These are phyloP conservation scores for Tridacna crocea DNA, from an alignment of 2,888 invertebrate genomes.

Conservation along the genomic window DNA sequence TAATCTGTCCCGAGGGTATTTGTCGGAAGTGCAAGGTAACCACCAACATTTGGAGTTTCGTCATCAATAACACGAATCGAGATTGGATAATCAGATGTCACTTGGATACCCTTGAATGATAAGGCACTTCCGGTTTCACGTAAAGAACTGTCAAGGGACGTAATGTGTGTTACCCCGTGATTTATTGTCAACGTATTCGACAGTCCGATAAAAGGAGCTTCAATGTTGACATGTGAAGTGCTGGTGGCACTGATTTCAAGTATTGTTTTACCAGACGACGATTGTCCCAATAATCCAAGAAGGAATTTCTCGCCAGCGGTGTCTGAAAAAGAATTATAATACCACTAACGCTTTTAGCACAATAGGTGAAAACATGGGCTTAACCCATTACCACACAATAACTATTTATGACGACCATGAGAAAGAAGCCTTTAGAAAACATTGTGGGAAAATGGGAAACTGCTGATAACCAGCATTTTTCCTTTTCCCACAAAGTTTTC, in stretches of 20 bases:
- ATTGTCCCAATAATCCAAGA: conserved; percentile 36
- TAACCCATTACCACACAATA: too few species aligned
- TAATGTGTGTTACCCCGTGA: conserved; percentile 29
- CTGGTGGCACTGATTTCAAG: conserved; percentile 33
- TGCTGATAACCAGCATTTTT: too few species aligned
- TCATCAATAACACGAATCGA: conserved; percentile 36
- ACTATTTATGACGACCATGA: too few species aligned
- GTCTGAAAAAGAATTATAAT: conserved; percentile 17
- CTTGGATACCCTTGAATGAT: conserved; percentile 47
- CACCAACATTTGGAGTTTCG: conserved; percentile 21
- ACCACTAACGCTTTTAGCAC: too few species aligned
- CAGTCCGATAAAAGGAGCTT: conserved; percentile 44
- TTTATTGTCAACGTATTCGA: conserved; percentile 20
- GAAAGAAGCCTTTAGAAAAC: too few species aligned
- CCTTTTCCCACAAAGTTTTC: too few species aligned
- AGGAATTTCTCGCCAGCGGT: conserved; percentile 38
- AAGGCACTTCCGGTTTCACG: conserved; percentile 33
- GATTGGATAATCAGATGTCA: conserved; percentile 39
- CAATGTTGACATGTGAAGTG: conserved; percentile 31
- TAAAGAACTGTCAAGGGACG: conserved; percentile 30
- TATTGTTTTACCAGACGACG: conserved; percentile 23
- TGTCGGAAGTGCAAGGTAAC: conserved; percentile 40
- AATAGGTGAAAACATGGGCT: too few species aligned
- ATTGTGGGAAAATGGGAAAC: too few species aligned
- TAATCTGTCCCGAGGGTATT: conserved; percentile 33